Base-by-base conservation (phyloP, 2,113 vertebrate genomes). In the Oncorhynchus gorbuscha region DNA sequence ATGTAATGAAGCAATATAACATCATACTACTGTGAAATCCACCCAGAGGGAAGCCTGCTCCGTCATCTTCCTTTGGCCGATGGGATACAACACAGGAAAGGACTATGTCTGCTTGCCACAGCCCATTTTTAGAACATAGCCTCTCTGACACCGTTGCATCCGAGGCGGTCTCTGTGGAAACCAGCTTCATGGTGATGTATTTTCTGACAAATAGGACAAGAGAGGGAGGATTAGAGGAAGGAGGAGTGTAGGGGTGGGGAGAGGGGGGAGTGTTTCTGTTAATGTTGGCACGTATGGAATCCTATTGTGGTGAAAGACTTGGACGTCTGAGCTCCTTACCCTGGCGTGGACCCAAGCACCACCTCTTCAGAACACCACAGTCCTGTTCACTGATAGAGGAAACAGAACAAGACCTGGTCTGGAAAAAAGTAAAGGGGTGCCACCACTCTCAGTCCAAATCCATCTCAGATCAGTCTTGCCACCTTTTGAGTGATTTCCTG, bases 181-280 rank as follows among this genome's bases (percentile, higher is more conserved):
- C 72, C 64, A 32, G 67, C 16, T 69, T 51, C 77, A 80, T 72
- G 69, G 55, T 66, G 4, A 55, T 55, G 13, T 55, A 55, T 55
- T 55, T 72, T 71, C 79, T 83, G 76, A 74, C 73, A 72, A 83
- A 86, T 77, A 73, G 61, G 69, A 77, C 69, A 74, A 77, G 67
- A 70, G 77, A n/a, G 65, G 48, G 61, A 70, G 77, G 13, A 9
- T 59, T 59, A 48, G n/a, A 16, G 5, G 49, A 12, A 35, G 28
- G 12, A 13, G 35, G 59, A n/a, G 11, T 45, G 39, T 45, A 9
- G 9, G 39, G 9, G 9, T 45, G 39, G 2, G 1, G 9, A 9
- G n/a, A 3, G 5, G 35, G 55, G 51, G 65, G 22, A 35, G 59
- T 72, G 76, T 77, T 82, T 75, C 61, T 76, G 58, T 75, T 73